A percentile compares a stretch with the other conserved stretches of the same genome.
phyloP scores from a whole-genome alignment of 2,797 vertebrate genomes.

The Salarias fasciatus region DNA sequence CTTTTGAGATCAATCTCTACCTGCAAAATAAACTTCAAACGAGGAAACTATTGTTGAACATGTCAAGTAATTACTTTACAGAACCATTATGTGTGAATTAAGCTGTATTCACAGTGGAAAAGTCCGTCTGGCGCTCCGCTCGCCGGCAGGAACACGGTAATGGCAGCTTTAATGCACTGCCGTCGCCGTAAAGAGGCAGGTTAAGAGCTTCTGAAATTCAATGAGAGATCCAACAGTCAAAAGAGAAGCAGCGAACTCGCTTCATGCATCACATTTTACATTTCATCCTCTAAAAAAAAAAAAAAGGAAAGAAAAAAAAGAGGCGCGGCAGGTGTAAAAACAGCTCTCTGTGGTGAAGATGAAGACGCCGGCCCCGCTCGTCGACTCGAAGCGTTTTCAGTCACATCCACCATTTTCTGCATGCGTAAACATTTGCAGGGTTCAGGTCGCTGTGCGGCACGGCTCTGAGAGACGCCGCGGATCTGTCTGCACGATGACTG shows the following conservation, averaged over 20 bases:
- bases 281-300: slow-evolving; percentile 7
- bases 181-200: slow-evolving; percentile 35
- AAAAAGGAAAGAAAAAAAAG: slow-evolving; percentile 41
- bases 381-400: slow-evolving; percentile 28
- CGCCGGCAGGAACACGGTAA: slow-evolving; percentile 22
- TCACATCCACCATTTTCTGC: slow-evolving; percentile 32
- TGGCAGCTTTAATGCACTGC: slow-evolving; percentile 15
- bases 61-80: not conserved
- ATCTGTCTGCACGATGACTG: not conserved
- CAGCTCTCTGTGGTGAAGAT: slow-evolving; percentile 48
- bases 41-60: slow-evolving; percentile 1
- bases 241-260: slow-evolving; percentile 22
- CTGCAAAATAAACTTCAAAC: slow-evolving; percentile 1
- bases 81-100: slow-evolving; percentile 10
- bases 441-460: slow-evolving; percentile 9
- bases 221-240: slow-evolving; percentile 30
- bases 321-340: slow-evolving; percentile 38
- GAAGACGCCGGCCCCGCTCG: slow-evolving; percentile 39
- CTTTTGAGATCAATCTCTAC: slow-evolving; percentile 16
- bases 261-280: no score
- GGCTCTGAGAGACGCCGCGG: not conserved
- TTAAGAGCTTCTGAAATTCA: slow-evolving; percentile 29
- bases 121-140: slow-evolving; percentile 5
- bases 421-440: slow-evolving; percentile 34
- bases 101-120: slow-evolving; percentile 23